A percentile compares a stretch with the other conserved stretches of the same genome.
These are phyloP conservation scores for Buphagus erythrorhynchus DNA, from an alignment of 2,797 vertebrate genomes.

Conservation along the genomic window DNA sequence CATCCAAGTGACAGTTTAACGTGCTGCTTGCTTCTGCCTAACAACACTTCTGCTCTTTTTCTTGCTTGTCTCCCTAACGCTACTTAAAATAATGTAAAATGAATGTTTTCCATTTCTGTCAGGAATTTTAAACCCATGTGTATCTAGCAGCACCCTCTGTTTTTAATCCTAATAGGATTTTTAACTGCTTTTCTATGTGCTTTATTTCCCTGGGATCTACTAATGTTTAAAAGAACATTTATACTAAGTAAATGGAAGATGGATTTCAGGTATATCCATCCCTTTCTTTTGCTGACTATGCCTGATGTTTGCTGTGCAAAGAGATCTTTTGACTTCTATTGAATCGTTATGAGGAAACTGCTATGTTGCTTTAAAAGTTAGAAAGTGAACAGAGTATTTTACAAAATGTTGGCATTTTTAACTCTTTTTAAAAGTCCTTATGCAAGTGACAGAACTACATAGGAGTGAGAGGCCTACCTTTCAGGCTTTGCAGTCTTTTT, in stretches of 20 bases:
- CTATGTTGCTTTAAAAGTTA: not conserved
- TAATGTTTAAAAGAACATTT: not conserved
- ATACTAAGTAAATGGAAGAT: slow-evolving; percentile 17
- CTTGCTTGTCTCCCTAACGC: not conserved
- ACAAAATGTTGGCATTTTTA: not conserved
- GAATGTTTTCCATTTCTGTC: not conserved
- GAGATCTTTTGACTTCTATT: not conserved
- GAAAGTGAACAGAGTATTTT: not conserved
- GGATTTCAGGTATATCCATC: not conserved
- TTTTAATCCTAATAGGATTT: slow-evolving; percentile 3
- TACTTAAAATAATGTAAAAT: not conserved
- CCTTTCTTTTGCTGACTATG: not conserved
- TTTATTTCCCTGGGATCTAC: slow-evolving; percentile 6
- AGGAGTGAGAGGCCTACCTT: not conserved
- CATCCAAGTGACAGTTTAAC: not conserved
- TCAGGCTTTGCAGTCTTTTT: not conserved
- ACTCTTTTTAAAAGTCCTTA: not conserved
- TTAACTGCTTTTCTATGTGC: slow-evolving; percentile 22
- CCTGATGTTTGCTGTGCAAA: not conserved
- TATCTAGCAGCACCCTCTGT: not conserved
- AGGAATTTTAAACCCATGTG: not conserved
- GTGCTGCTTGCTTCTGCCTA: not conserved
- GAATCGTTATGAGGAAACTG: not conserved
- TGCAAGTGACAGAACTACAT: not conserved
- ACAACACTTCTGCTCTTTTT: not conserved